Evolutionary conservation across 1,140 invertebrate species (phyloP), one percentile per base, ranked within the genome.

Genomic region (Drosophila varians): DNA sequence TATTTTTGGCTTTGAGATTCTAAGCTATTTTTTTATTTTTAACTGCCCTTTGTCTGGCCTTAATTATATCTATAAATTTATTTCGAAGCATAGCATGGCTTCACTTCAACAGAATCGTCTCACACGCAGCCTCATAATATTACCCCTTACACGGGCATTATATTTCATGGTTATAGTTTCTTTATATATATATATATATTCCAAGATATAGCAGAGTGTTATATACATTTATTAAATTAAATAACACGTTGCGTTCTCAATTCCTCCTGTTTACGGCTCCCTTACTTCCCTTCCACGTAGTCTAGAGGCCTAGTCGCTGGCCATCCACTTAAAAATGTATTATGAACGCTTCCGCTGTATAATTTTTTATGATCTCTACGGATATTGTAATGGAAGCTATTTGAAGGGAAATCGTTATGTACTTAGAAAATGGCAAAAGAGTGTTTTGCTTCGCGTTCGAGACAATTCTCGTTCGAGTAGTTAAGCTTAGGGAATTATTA

Each of bases 1-100:
- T 18, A 18, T 61, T 36, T 45, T 53, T 38, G 70, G 36, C 4
- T 75, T 70, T 69, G 40, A 21, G 57, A 75, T 49, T 73, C 72
- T 87, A n/a, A n/a, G n/a, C n/a, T n/a, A n/a, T 87, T 86, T 74
- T 72, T 87, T 87, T 76, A 61, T 46, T 21, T 21, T 21, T 21
- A 86, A 86, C 79, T 86, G 76, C 76, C 80, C 76, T 84, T 84
- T 84, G 79, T 86, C 62, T 80, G 77, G 57, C 54, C 42, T 64
- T 71, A 65, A 79, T 74, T 62, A 71, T 52, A 31, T 56, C 55
- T 62, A 48, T 62, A n/a, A n/a, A 64, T 74, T 43, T 64, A 46
- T 45, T 36, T 64, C 36, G 42, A 64, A 61, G 25, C 60, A 72
- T 38, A 47, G 34, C 57, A 8, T 21, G 40, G 36, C 52, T 7